Evolutionary conservation across 2,113 vertebrate species (phyloP).

Genomic region (Eidolon helvum): DNA sequence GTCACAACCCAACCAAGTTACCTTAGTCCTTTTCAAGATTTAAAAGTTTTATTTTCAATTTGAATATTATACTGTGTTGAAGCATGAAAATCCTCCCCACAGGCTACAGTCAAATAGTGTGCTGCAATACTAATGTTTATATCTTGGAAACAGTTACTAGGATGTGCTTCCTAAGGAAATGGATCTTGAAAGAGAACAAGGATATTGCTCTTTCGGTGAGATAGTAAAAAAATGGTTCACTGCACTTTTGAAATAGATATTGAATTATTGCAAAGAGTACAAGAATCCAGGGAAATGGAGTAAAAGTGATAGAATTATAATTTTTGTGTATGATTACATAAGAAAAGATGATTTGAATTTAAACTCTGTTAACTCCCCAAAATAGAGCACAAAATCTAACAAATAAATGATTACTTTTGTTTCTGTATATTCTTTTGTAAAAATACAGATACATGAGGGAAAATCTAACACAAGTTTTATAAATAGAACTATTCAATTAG

Average conservation of each 20-base stretch:
- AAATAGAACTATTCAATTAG: background rate
- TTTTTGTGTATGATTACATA: background rate
- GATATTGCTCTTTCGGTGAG: conserved; percentile 61
- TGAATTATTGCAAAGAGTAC: conserved; percentile 30
- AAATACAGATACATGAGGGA: background rate
- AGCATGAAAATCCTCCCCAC: conserved; percentile 65
- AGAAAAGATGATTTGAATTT: background rate
- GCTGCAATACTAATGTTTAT: conserved; percentile 43
- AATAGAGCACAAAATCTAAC: conserved; percentile 10
- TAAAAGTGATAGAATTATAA: conserved; percentile 16
- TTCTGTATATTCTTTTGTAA: background rate
- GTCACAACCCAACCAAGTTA: conserved; percentile 38
- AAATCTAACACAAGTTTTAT: background rate
- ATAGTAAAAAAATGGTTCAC: conserved; percentile 33
- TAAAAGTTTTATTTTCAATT: conserved; percentile 71
- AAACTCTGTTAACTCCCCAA: conserved; percentile 48
- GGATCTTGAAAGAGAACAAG: conserved; percentile 56
- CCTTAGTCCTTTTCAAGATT: conserved; percentile 33
- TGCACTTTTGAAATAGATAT: conserved; percentile 55
- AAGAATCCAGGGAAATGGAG: conserved; percentile 4
- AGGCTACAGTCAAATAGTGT: conserved; percentile 56
- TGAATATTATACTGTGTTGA: conserved; percentile 62
- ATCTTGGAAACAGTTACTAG: conserved; percentile 55
- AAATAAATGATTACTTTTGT: background rate
- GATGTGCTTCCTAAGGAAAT: conserved; percentile 57